Conservation (phyloP, 2,797 vertebrate species). For the Danionella dracula region DNA sequence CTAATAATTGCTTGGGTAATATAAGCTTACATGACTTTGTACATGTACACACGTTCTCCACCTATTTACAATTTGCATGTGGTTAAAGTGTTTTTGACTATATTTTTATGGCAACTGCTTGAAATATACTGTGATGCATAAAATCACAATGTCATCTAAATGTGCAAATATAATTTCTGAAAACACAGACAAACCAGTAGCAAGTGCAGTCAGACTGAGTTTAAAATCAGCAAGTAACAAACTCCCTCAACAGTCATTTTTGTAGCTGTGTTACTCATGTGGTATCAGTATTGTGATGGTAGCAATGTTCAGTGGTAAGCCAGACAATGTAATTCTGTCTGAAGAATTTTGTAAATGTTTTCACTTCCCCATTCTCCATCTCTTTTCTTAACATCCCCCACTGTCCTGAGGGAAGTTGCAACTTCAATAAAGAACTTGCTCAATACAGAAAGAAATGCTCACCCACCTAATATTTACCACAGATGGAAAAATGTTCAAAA, state of each 20-base stretch:
- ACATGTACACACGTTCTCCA: not conserved
- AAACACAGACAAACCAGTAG: not conserved
- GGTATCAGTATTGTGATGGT: not conserved
- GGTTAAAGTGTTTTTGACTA: too few species aligned
- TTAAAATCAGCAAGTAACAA: not conserved
- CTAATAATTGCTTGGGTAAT: conserved; percentile 7
- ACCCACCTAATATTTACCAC: not conserved
- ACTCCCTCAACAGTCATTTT: not conserved
- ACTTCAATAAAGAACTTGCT: conserved; percentile 30
- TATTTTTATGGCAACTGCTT: too few species aligned
- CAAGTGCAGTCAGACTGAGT: not conserved
- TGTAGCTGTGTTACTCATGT: not conserved
- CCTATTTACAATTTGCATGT: too few species aligned
- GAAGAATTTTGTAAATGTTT: conserved; percentile 20
- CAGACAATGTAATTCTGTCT: conserved; percentile 30
- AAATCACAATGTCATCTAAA: not conserved
- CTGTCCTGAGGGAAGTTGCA: conserved; percentile 33
- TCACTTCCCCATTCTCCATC: conserved; percentile 20
- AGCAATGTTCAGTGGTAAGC: not conserved
- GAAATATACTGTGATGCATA: too few species aligned
- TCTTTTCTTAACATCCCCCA: conserved; percentile 12
- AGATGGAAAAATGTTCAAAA: not conserved
- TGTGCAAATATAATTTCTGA: not conserved
- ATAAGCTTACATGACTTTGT: not conserved
- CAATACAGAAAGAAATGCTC: conserved; percentile 7